Evolutionary conservation across 1,140 invertebrate genomes (phyloP).

Genomic region (Bicyclus anynana): DNA sequence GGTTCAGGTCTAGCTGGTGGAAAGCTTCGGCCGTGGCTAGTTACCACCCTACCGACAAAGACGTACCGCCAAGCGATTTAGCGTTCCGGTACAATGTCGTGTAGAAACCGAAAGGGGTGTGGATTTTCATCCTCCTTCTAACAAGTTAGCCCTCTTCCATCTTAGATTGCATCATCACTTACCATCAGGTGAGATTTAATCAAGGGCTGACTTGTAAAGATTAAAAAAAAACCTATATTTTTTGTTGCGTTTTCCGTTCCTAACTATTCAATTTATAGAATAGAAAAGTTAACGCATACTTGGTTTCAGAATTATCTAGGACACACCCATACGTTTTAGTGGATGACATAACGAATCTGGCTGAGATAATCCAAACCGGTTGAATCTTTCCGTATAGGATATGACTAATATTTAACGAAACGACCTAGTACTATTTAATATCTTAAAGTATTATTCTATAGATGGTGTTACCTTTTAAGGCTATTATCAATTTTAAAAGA

Average conservation of each 20-base stretch:
- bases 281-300: neutral
- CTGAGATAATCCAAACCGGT: slow-evolving; percentile 11
- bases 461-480: neutral
- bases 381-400: slow-evolving; percentile 1
- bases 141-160: no score
- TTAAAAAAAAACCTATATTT: no score
- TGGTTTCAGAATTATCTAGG: slow-evolving; percentile 7
- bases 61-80: no score
- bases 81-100: no score
- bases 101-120: no score
- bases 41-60: no score
- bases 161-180: no score
- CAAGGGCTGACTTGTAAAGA: no score
- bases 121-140: no score
- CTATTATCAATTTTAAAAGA: neutral
- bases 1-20: no score
- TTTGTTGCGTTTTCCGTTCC: neutral
- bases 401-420: slow-evolving; percentile 16
- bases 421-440: neutral
- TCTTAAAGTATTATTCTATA: slow-evolving; percentile 7
- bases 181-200: no score
- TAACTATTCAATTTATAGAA: neutral
- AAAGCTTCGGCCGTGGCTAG: no score
- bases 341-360: slow-evolving; percentile 11
- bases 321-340: slow-evolving; percentile 7